Conservation (phyloP, 2,888 invertebrate genomes). For the Saturnia japonica region DNA sequence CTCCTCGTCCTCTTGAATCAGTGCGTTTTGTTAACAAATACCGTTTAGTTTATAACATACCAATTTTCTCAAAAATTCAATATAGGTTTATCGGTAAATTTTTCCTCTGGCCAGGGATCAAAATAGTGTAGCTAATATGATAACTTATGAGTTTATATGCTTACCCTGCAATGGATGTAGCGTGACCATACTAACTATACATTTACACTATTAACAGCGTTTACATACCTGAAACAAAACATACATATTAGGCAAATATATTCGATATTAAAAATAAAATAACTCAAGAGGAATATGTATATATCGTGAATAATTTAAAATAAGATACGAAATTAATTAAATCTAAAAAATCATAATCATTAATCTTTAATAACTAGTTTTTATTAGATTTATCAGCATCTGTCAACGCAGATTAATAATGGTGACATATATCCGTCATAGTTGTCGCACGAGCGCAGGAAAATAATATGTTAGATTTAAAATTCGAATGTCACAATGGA, state of each 20-base stretch:
- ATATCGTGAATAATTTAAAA: background rate
- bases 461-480: conserved; percentile 60
- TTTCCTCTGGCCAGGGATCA: background rate
- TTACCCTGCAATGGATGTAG: background rate
- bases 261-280: background rate
- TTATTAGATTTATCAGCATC: conserved; percentile 15
- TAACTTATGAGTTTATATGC: background rate
- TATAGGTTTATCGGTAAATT: no score
- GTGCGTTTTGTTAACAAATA: background rate
- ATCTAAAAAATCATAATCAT: background rate
- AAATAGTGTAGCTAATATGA: background rate
- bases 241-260: background rate
- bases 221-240: conserved; percentile 4
- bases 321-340: background rate
- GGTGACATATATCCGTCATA: conserved; percentile 48
- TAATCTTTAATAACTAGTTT: background rate
- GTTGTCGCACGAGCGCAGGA: conserved; percentile 44
- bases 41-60: background rate
- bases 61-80: background rate
- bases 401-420: conserved; percentile 43
- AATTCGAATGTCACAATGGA: conserved; percentile 45
- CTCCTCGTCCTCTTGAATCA: no score
- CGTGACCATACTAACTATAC: background rate
- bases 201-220: background rate
- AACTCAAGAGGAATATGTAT: background rate